Evolutionary conservation across 2,888 invertebrate species (phyloP), one percentile per base, ranked within the genome.

Genomic region (Drosophila mayaguana): DNA sequence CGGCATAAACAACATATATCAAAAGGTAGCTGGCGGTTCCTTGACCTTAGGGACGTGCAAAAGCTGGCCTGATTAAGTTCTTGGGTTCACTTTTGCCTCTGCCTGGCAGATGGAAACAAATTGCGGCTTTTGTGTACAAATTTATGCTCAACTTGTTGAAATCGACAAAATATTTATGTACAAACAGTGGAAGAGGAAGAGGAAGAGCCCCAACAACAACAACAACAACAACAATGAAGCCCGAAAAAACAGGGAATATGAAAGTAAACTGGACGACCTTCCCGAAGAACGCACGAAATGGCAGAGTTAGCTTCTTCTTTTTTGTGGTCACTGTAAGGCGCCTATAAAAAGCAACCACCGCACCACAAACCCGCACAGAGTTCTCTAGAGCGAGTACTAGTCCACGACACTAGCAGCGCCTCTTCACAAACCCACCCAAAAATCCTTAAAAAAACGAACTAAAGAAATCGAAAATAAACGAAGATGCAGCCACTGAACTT

Each of bases 381-480:
- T 91, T 90, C 88, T 90, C 90, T 89, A 78, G 89, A 89, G 91
- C 92, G 91, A 91, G 91, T 91, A 92, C 91, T 91, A 91, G 91
- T 91, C 79, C 63, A 86, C 85, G 74, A 81, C 85, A 89, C 91
- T 92, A 91, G 92, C 91, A 91, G 91, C 92, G 91, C 91, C 85
- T 57, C 61, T 40, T 56, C 68, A 73, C 57, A 66, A 53, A 57
- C 32, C 43, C 45, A 20, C 48, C 40, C 51, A 55, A 53, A 0
- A n/a, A n/a, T n/a, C n/a, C n/a, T n/a, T n/a, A n/a, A n/a, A n/a
- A 53, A 18, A 36, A 9, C 11, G 3, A 18, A 42, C 18, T 3
- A 40, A 22, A 34, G n/a, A 0, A 36, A 25, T n/a, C 22, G 5
- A 18, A 45, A 8, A 5, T 28, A 42, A 54, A 14, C 25, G n/a